Percentiles rank a stretch among this genome's conserved stretches.
Conservation (phyloP, 2,113 vertebrate genomes). For the Falco punctatus region DNA sequence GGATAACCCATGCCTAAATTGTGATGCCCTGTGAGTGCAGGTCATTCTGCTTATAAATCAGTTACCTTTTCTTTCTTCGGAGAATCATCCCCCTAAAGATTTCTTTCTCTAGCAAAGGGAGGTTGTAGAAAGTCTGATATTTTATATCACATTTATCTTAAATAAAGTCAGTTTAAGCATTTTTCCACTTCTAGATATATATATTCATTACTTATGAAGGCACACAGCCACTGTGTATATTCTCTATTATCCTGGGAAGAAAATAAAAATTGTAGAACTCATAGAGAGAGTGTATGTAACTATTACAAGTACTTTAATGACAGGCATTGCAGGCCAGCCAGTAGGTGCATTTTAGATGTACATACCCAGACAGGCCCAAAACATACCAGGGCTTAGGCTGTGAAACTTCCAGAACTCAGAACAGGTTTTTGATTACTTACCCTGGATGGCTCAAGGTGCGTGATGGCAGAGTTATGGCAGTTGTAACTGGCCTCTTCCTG, state of each 20-base stretch:
- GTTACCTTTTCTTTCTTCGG: not conserved
- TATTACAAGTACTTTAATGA: not conserved
- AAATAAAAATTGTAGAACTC: not conserved
- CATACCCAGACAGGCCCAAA: not conserved
- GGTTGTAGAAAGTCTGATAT: not conserved
- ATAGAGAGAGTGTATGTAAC: not conserved
- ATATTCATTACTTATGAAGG: not conserved
- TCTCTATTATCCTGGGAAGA: not conserved
- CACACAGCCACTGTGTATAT: not conserved
- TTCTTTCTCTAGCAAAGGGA: not conserved
- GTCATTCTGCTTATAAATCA: not conserved
- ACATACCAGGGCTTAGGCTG: not conserved
- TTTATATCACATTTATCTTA: not conserved
- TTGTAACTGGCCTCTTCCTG: constrained; percentile 98
- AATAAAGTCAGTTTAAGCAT: not conserved
- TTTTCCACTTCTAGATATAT: not conserved
- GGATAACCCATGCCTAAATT: not conserved
- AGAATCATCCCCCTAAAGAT: not conserved
- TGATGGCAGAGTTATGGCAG: constrained; percentile 96
- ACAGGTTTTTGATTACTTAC: constrained; percentile 66
- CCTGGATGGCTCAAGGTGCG: constrained; percentile 95
- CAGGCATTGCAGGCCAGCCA: not conserved
- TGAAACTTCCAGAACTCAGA: not conserved
- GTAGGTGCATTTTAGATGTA: not conserved
- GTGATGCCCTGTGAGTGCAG: not conserved